A percentile compares a stretch with the other conserved stretches of the same genome.
Conservation (phyloP, 35 echinoderm and acorn worm genomes). For the Stichopus chloronotus region DNA sequence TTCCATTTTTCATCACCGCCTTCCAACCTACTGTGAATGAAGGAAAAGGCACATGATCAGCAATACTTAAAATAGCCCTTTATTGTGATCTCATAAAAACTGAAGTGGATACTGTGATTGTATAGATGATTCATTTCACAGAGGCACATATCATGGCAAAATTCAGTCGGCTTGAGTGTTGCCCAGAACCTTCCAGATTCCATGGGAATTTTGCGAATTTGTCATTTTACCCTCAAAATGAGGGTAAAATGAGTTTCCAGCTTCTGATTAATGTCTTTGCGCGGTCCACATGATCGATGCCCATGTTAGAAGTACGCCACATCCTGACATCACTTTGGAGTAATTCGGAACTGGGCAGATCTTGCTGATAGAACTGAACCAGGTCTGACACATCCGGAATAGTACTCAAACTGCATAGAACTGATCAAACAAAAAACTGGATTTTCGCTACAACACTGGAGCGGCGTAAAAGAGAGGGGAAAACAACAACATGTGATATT, state of each 20-base stretch:
- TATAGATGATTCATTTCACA: neutral
- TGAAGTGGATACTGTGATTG: too few relatives aligned
- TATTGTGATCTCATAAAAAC: too few relatives aligned
- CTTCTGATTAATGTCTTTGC: constrained; percentile 47
- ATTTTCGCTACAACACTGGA: constrained; percentile 42
- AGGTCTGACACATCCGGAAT: constrained; percentile 45
- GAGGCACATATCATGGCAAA: neutral
- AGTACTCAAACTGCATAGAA: constrained; percentile 50
- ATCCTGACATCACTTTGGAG: constrained; percentile 47
- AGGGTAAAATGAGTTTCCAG: constrained; percentile 2
- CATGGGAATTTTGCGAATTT: too few relatives aligned
- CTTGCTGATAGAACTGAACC: constrained; percentile 52
- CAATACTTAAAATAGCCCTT: too few relatives aligned
- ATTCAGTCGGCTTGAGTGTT: neutral
- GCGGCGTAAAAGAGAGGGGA: neutral
- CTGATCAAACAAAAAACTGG: constrained; percentile 48
- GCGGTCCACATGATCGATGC: constrained; percentile 36
- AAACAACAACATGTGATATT: neutral
- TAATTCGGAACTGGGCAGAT: constrained; percentile 52
- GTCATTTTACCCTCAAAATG: neutral
- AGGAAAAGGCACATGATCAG: too few relatives aligned
- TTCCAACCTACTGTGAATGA: too few relatives aligned
- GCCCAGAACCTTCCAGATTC: neutral
- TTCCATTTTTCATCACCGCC: too few relatives aligned
- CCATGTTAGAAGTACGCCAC: constrained; percentile 48